phyloP scores from a whole-genome alignment of 2,113 vertebrate species.

The Scopus umbretta region DNA sequence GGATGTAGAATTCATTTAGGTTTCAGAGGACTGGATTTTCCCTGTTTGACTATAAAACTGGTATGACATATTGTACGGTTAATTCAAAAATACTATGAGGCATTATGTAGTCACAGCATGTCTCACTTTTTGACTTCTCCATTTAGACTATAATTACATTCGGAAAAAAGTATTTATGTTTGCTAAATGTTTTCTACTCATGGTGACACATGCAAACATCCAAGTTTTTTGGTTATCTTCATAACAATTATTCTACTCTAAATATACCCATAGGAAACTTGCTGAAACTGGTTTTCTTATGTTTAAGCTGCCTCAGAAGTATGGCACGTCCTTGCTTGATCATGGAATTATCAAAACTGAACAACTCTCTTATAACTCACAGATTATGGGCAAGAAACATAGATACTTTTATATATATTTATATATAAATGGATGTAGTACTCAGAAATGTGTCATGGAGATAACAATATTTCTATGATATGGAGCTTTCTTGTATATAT shows the following conservation, averaged over 20 bases:
- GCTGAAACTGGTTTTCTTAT: background rate
- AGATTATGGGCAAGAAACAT: background rate
- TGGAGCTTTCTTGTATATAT: background rate
- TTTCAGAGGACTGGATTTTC: background rate
- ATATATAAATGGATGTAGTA: background rate
- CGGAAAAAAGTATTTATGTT: background rate
- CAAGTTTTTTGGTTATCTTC: background rate
- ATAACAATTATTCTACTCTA: background rate
- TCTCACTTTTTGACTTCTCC: background rate
- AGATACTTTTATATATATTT: background rate
- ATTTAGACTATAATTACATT: background rate
- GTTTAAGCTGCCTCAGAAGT: background rate
- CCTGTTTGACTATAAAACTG: background rate
- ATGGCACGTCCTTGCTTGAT: background rate
- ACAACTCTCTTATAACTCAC: background rate
- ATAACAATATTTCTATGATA: background rate
- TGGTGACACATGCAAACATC: background rate
- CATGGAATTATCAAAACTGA: background rate
- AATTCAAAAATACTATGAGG: background rate
- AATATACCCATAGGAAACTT: background rate
- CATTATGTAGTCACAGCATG: background rate
- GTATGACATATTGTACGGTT: background rate
- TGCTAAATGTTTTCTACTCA: background rate
- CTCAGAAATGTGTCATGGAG: background rate
- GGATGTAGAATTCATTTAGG: background rate